Base-by-base conservation (phyloP, 2,113 vertebrate species). In the Peromyscus maniculatus region DNA sequence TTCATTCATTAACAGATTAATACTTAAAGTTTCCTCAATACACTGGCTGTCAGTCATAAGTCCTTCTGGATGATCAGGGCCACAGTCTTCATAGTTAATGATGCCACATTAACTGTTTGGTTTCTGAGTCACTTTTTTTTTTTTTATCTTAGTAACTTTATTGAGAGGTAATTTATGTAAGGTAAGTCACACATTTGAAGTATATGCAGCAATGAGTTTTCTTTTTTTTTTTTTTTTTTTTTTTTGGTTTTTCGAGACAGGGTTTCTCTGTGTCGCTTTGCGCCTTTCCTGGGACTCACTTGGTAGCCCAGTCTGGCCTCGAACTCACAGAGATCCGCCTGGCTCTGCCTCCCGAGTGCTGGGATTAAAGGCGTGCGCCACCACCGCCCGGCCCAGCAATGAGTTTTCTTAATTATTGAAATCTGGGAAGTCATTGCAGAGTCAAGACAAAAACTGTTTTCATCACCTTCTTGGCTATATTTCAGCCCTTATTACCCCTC, bases 101-200 rank as follows among this genome's bases (percentile, higher is more conserved):
- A n/a, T 39, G 33, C 71, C 52, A 1, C 7, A 49, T 83, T 62
- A 46, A 36, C 31, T 95, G 4, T 36, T 62, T 71, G 5, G 43
- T 86, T 86, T 89, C 71, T 86, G 78, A 59, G 66, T 66, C 36
- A 57, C 24, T 91, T 75, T 55, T 75, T 71, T 88, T 36, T 91
- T 82, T 36, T 91, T 82, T 59, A 64, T 67, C 36, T 88, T 78
- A 78, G 43, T 46, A 49, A 79, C 36, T 39, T 88, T 55, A 84
- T 72, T 84, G 75, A 55, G 89, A 91, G 91, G 43, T 71, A 71
- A 71, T 64, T 88, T 57, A n/a, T 57, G 31, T 87, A 43, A 91
- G 46, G 62, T 64, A 71, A 64, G 19, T 59, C 88, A 88, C 62
- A 74, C 12, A 12, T 83, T 91, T 88, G 80, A 91, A 91, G 69